Percentiles rank a stretch among this genome's conserved stretches.
phyloP scores from a whole-genome alignment of 2,113 vertebrate genomes.

The Hoplias malabaricus region DNA sequence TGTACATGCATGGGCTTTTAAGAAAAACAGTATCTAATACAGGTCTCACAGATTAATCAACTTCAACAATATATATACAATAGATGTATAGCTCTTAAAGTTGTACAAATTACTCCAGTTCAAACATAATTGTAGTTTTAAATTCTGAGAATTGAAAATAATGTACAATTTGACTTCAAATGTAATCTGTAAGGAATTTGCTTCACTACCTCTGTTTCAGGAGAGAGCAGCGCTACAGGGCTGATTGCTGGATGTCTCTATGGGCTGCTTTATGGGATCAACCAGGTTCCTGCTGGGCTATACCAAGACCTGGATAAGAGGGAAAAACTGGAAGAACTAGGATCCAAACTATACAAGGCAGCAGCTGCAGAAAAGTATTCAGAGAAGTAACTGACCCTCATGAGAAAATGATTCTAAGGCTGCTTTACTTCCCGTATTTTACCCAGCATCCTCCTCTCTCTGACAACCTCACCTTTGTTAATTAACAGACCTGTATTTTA shows the following conservation, averaged over 20 bases:
- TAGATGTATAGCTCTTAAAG: no score
- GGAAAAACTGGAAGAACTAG: conserved; percentile 81
- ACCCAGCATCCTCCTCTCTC: conserved; percentile 20
- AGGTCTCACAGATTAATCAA: no score
- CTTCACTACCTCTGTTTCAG: conserved; percentile 73
- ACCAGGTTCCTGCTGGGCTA: conserved; percentile 77
- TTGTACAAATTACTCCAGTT: no score
- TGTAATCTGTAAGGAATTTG: no score
- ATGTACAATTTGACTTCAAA: no score
- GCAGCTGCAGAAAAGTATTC: conserved; percentile 85
- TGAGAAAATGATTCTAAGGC: conserved; percentile 43
- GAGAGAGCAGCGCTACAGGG: conserved; percentile 88
- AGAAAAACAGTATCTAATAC: no score
- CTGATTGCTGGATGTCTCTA: conserved; percentile 90
- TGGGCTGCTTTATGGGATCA: conserved; percentile 84
- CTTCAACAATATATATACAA: no score
- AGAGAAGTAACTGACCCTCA: conserved; percentile 68
- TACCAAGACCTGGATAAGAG: conserved; percentile 85
- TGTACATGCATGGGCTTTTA: no score
- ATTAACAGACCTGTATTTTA: conserved; percentile 11
- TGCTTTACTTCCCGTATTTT: conserved; percentile 34
- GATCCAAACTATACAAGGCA: conserved; percentile 80
- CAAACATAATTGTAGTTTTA: no score
- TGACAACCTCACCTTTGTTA: conserved; percentile 16
- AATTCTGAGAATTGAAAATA: no score